These are phyloP conservation scores for Laothoe populi DNA, from an alignment of 2,888 invertebrate species.

Conservation along the genomic window DNA sequence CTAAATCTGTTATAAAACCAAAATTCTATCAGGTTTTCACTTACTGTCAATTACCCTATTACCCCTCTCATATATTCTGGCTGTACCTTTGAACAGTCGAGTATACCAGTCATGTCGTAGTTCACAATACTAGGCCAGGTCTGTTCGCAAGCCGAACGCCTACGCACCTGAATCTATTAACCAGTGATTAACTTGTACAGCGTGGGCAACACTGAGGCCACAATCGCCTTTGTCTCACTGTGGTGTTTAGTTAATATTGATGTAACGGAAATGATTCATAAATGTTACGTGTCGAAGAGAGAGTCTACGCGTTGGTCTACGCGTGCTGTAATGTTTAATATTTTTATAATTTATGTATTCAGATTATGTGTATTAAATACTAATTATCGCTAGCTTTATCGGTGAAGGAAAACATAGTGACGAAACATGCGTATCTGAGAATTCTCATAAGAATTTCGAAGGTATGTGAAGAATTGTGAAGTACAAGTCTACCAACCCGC, in stretches of 20 bases:
- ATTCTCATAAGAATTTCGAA: too few species aligned
- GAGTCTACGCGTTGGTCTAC: background rate
- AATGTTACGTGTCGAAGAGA: conserved; percentile 18
- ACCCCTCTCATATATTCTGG: background rate
- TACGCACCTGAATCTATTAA: conserved; percentile 70
- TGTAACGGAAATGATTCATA: conserved; percentile 54
- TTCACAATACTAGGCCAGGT: conserved; percentile 14
- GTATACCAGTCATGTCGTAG: conserved; percentile 13
- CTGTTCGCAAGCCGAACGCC: conserved; percentile 40
- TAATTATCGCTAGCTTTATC: too few species aligned
- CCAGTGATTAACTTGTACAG: conserved; percentile 74
- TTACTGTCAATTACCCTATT: too few species aligned
- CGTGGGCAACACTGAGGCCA: conserved; percentile 58
- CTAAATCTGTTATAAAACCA: too few species aligned
- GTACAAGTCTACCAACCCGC: too few species aligned
- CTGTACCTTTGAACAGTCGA: background rate
- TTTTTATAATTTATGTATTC: too few species aligned
- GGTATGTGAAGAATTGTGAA: too few species aligned
- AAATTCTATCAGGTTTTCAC: too few species aligned
- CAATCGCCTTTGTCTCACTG: conserved; percentile 64
- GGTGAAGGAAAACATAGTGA: too few species aligned
- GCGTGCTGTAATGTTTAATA: too few species aligned
- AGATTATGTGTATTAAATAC: too few species aligned
- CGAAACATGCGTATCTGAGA: too few species aligned
- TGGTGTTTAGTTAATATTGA: conserved; percentile 50